Percentiles rank a stretch among this genome's conserved stretches.
Evolutionary conservation across 2,113 vertebrate genomes (phyloP).

Genomic region (Dicerorhinus sumatrensis): DNA sequence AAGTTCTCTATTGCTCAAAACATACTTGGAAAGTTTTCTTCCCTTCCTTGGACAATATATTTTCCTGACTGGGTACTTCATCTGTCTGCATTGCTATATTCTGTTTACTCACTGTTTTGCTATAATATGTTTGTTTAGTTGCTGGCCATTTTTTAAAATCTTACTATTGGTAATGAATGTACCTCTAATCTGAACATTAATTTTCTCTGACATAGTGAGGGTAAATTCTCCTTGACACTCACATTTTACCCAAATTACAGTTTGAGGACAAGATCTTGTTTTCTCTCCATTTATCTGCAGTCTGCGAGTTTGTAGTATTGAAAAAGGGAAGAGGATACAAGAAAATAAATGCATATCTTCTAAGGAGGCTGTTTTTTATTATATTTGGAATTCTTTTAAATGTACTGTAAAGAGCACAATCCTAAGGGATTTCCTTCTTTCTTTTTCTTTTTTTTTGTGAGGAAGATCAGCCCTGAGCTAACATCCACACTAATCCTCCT

Average conservation of each 20-base stretch:
- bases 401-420: background rate
- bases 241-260: background rate
- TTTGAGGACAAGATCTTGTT: background rate
- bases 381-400: background rate
- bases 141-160: background rate
- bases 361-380: background rate
- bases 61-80: background rate
- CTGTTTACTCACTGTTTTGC: background rate
- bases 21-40: constrained; percentile 53
- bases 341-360: background rate
- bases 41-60: constrained; percentile 23
- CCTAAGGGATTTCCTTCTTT: background rate
- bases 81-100: background rate
- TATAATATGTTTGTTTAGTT: background rate
- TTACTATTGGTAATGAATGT: background rate
- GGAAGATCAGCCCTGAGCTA: too few relatives aligned
- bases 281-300: background rate
- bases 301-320: background rate
- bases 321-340: background rate
- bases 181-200: background rate
- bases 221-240: background rate
- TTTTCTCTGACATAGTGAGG: background rate
- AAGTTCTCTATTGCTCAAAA: constrained; percentile 68
- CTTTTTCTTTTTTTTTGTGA: too few relatives aligned
- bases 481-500: too few relatives aligned